These are phyloP conservation scores for Bufotes viridis DNA, from an alignment of 2,797 vertebrate genomes.

Conservation along the genomic window DNA sequence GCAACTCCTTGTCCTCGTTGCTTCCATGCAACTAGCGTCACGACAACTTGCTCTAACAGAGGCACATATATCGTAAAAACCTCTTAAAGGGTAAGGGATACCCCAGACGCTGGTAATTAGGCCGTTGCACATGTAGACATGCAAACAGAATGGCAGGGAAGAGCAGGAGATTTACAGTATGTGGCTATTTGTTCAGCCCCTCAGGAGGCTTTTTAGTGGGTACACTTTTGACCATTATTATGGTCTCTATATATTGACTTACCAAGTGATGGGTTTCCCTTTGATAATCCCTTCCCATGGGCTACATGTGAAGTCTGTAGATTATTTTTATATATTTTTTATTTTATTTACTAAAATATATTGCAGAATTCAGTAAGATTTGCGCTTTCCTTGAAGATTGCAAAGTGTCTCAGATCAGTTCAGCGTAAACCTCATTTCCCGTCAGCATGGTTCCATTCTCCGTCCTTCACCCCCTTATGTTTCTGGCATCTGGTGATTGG, in stretches of 20 bases:
- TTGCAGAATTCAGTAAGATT: background rate
- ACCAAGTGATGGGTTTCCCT: background rate
- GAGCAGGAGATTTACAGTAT: too few relatives aligned
- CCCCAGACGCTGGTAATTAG: too few relatives aligned
- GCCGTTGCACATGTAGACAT: too few relatives aligned
- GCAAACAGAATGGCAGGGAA: too few relatives aligned
- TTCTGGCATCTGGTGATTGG: slow-evolving; percentile 9
- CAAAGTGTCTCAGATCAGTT: too few relatives aligned
- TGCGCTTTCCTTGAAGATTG: too few relatives aligned
- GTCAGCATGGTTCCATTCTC: background rate
- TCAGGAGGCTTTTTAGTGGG: background rate
- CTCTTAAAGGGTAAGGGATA: too few relatives aligned
- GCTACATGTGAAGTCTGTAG: background rate
- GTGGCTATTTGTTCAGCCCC: background rate
- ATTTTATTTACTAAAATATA: background rate
- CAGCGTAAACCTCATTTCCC: background rate
- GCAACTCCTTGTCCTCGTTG: too few relatives aligned
- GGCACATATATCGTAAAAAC: too few relatives aligned
- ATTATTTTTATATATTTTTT: background rate
- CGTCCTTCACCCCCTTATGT: background rate
- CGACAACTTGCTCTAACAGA: too few relatives aligned
- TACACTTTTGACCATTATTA: too few relatives aligned
- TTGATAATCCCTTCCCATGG: background rate
- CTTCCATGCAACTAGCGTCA: too few relatives aligned
- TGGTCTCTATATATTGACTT: background rate